phyloP scores from a whole-genome alignment of 2,797 vertebrate species.

The Gymnothorax reevesii region DNA sequence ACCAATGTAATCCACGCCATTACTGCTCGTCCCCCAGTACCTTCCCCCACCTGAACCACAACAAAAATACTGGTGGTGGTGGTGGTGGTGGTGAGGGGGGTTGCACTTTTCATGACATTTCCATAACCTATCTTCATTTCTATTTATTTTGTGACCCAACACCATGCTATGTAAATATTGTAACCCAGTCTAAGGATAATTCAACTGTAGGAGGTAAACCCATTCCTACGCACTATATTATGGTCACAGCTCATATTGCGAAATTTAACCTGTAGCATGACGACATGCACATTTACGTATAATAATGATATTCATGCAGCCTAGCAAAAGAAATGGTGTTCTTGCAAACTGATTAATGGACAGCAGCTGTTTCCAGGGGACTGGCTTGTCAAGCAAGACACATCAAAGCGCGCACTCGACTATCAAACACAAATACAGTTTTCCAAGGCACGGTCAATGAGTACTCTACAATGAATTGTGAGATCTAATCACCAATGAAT shows the following conservation, averaged over 20 bases:
- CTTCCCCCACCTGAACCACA: not conserved
- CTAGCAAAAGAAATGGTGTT: not conserved
- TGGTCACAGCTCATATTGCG: not conserved
- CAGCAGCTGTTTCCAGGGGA: not conserved
- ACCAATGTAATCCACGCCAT: slow-evolving; percentile 14
- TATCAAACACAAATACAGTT: not conserved
- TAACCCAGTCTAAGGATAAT: not conserved
- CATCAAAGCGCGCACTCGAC: not conserved
- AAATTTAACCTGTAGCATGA: not conserved
- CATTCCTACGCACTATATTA: not conserved
- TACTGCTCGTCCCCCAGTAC: not conserved
- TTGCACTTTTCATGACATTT: not conserved
- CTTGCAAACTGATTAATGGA: not conserved
- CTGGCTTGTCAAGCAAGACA: not conserved
- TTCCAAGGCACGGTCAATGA: slow-evolving; percentile 9
- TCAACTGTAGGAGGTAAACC: not conserved
- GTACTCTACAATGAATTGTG: slow-evolving; percentile 1
- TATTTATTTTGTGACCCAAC: not conserved
- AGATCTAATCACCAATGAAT: slow-evolving; percentile 23
- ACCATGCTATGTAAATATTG: slow-evolving; percentile 1
- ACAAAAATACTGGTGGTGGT: slow-evolving; percentile 23
- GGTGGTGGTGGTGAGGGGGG: not conserved
- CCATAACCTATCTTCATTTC: not conserved
- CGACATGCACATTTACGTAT: not conserved
- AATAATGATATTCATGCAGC: not conserved